Base-by-base conservation (phyloP, 2,113 vertebrate genomes). In the Ictalurus furcatus region DNA sequence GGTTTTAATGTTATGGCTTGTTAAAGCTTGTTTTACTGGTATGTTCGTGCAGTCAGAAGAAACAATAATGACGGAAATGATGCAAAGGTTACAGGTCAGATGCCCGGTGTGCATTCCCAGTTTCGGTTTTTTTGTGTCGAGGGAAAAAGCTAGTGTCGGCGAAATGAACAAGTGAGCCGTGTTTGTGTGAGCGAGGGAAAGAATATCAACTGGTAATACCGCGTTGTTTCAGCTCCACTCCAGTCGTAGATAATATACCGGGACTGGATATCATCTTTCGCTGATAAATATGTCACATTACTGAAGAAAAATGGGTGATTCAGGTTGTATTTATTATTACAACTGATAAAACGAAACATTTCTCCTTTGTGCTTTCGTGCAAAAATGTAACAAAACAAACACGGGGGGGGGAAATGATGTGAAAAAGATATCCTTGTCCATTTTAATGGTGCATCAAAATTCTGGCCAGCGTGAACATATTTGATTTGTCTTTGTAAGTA, bases 201-300 rank as follows among this genome's bases (percentile, higher is more conserved):
- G 44, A n/a, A 81, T 30, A 81, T 81, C 0, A 30, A 30, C 48
- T 28, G 11, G 19, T 30, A 56, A 30, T 56, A 81, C 28, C 7
- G 6, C 7, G 2, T 9, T 52, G 37, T 52, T 48, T 74, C 71
- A 14, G 9, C 69, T 73, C 34, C 34, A 71, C 2, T 34, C n/a
- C 21, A 52, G 23, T 28, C 25, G 44, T 14, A 79, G 76, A 79
- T 54, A n/a, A 54, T 52, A 52, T 13, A 23, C 52, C 13, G 28
- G 44, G 25, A 79, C 44, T n/a, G 44, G n/a, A 79, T 52, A n/a
- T 79, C 12, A 25, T 79, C 2, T 52, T 52, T 52, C 48, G 25
- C 76, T 54, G 14, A 79, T 79, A 79, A 79, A 79, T 79, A n/a
- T 52, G 76, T 79, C 76, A 79, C 76, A 79, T 79, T 79, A 79